Base-by-base conservation (phyloP, 2,113 vertebrate species). In the Heterotis niloticus region DNA sequence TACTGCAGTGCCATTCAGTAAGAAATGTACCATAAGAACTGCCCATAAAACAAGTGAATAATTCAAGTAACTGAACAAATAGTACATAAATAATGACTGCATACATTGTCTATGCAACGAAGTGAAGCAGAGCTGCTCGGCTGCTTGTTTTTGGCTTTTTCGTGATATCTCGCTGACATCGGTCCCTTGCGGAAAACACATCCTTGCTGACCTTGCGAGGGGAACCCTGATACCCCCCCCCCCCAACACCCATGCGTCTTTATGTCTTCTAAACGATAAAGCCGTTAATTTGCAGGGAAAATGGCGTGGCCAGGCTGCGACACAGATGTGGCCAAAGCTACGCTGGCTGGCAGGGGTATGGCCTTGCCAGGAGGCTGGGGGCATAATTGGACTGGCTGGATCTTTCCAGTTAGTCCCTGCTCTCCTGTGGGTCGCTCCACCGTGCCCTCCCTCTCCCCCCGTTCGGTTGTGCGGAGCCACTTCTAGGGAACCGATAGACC, bases 241-340 rank as follows among this genome's bases (percentile, higher is more conserved):
- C 90, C 90, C 93, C 90, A 93, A 92, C 34, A 44, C 34, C 2
- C 88, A 90, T 93, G 92, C 94, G 93, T 96, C 95, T 96, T 98
- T 94, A 96, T 96, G 95, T 95, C 94, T 96, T 94, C 96, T 97
- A 96, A 96, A 99, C 98, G 98, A 97, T 96, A 96, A 96, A 96
- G 94, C 93, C 94, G 94, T 97, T 98, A 96, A 98, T 98, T 97
- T 96, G 94, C 94, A 92, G 93, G 93, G 94, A 94, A 96, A 97
- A 98, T 97, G 95, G 94, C 94, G 94, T 91, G 92, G 89, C 93
- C 90, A 94, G 93, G 91, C 93, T 91, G 93, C 89, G 85, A 90
- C 95, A 93, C 97, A 99, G 97, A 98, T 99, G 97, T 96, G 95
- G 93, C 95, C 93, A 94, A 94, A 91, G 86, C 92, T 76, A 66